Evolutionary conservation across 2,797 vertebrate species (phyloP).

Genomic region (Muscicapa striata): DNA sequence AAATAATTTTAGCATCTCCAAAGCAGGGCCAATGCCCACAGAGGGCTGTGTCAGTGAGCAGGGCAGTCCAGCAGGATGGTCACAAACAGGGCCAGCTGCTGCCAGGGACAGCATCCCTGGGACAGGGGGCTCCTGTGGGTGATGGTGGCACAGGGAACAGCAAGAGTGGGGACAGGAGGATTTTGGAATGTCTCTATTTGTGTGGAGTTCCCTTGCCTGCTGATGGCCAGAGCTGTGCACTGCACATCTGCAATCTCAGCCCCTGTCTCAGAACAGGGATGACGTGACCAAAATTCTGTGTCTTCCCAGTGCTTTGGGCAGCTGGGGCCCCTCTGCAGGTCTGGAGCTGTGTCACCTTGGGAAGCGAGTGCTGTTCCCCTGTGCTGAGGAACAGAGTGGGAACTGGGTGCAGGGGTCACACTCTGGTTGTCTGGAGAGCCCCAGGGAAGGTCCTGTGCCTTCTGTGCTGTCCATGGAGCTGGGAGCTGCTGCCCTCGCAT

Average conservation of each 20-base stretch:
- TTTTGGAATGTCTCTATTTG: not conserved
- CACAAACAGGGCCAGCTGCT: accelerated
- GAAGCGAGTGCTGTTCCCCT: not conserved
- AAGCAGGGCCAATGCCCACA: accelerated
- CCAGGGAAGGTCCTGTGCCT: not conserved
- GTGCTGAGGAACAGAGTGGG: not conserved
- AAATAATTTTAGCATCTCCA: not conserved
- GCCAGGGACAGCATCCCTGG: accelerated
- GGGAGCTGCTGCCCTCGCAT: not conserved
- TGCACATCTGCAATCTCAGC: not conserved
- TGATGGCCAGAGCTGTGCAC: not conserved
- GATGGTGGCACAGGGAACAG: not conserved
- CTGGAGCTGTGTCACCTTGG: not conserved
- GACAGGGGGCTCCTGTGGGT: not conserved
- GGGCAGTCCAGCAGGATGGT: accelerated
- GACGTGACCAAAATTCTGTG: not conserved
- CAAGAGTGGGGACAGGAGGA: not conserved
- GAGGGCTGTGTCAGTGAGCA: not conserved
- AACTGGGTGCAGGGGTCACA: not conserved
- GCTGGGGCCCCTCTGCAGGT: not conserved
- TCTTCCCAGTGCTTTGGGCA: not conserved
- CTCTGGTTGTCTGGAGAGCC: not conserved
- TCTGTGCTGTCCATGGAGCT: not conserved
- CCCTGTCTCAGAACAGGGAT: not conserved
- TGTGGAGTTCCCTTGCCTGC: not conserved